A percentile compares a stretch with the other conserved stretches of the same genome.
These are phyloP conservation scores for Tetheella fluctuosa DNA, from an alignment of 2,888 invertebrate genomes.

Conservation along the genomic window DNA sequence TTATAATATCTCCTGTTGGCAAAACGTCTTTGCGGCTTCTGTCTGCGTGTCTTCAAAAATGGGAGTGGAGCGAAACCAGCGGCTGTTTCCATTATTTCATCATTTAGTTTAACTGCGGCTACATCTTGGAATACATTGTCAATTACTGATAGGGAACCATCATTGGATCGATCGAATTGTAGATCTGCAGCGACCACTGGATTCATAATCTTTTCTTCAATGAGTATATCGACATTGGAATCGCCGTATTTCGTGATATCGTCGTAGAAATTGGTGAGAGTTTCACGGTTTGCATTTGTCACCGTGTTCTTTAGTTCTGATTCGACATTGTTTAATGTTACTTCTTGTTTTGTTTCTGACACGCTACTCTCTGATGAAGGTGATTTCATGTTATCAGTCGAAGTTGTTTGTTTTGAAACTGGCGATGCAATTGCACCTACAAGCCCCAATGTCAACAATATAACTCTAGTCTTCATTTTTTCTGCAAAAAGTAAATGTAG, in stretches of 20 bases:
- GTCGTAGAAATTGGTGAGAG: constrained; percentile 24
- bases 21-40: constrained; percentile 51
- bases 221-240: constrained; percentile 50
- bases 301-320: constrained; percentile 47
- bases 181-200: constrained; percentile 25
- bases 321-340: constrained; percentile 42
- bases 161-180: constrained; percentile 22
- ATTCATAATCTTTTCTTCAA: constrained; percentile 51
- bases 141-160: constrained; percentile 26
- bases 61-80: constrained; percentile 69
- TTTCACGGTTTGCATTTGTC: constrained; percentile 33
- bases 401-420: constrained; percentile 46
- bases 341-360: constrained; percentile 45
- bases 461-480: constrained; percentile 61
- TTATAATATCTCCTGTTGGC: constrained; percentile 58
- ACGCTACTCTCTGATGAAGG: constrained; percentile 42
- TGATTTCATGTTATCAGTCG: constrained; percentile 40
- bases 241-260: constrained; percentile 31
- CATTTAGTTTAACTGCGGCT: constrained; percentile 50
- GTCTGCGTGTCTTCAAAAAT: constrained; percentile 48
- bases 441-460: constrained; percentile 53
- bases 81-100: constrained; percentile 73
- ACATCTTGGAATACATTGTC: constrained; percentile 45
- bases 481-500: constrained; percentile 49
- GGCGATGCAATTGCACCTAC: constrained; percentile 51